These are phyloP conservation scores for Brachyrhaphis roseni DNA, from an alignment of 2,797 vertebrate genomes.

Conservation along the genomic window DNA sequence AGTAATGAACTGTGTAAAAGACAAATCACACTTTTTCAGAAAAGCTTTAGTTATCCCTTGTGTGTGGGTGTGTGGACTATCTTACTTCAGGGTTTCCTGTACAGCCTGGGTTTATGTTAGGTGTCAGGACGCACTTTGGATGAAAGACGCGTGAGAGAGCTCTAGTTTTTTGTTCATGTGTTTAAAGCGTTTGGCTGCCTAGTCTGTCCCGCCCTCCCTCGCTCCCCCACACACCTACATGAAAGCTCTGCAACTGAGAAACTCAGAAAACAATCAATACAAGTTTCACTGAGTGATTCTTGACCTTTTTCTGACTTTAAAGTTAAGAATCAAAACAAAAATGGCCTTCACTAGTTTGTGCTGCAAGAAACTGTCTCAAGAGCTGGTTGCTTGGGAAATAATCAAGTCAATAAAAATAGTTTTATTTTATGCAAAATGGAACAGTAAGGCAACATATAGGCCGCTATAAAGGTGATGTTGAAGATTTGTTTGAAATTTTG, in stretches of 20 bases:
- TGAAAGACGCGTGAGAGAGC: slow-evolving; percentile 27
- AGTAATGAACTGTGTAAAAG: too few species aligned
- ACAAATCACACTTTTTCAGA: too few species aligned
- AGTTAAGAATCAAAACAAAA: not conserved
- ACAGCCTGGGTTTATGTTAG: slow-evolving; percentile 12
- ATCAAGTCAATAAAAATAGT: not conserved
- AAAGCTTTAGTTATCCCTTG: too few species aligned
- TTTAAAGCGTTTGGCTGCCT: slow-evolving; percentile 35
- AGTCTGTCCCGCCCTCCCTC: not conserved
- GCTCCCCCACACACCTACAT: slow-evolving; percentile 7
- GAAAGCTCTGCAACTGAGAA: slow-evolving; percentile 12
- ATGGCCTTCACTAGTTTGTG: not conserved
- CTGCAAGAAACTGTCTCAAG: not conserved
- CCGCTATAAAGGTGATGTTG: not conserved
- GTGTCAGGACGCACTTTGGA: slow-evolving; percentile 22
- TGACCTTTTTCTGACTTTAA: slow-evolving; percentile 12
- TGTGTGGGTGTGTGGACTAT: not conserved
- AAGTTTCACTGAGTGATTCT: slow-evolving; percentile 11
- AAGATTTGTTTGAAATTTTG: not conserved
- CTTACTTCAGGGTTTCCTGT: not conserved
- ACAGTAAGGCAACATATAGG: not conserved
- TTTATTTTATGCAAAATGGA: not conserved
- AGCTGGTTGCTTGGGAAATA: not conserved
- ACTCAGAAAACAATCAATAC: slow-evolving; percentile 24
- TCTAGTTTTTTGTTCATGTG: slow-evolving; percentile 35